Percentiles rank a stretch among this genome's conserved stretches.
phyloP scores from a whole-genome alignment of 2,888 invertebrate genomes.

The Amphiduros pacificus region DNA sequence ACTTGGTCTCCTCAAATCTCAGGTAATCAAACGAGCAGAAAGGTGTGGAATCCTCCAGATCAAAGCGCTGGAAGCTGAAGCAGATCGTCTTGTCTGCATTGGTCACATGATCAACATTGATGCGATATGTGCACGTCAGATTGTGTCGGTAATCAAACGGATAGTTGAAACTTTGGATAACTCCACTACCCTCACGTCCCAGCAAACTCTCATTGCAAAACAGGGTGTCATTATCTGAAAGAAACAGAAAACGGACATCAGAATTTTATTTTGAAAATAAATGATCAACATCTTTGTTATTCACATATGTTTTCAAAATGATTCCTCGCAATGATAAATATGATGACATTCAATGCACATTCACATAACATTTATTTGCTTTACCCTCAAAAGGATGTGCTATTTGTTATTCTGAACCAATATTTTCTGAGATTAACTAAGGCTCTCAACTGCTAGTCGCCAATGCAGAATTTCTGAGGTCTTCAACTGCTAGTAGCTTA shows the following conservation, averaged over 20 bases:
- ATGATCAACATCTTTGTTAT: too few relatives aligned
- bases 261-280: neutral
- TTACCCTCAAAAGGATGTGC: too few relatives aligned
- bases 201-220: neutral
- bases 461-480: too few relatives aligned
- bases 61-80: constrained; percentile 29
- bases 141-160: constrained; percentile 35
- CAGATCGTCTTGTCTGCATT: constrained; percentile 24
- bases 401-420: too few relatives aligned
- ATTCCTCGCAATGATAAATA: too few relatives aligned
- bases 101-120: constrained; percentile 14
- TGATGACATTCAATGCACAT: too few relatives aligned
- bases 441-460: too few relatives aligned
- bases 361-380: too few relatives aligned
- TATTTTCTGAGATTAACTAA: too few relatives aligned
- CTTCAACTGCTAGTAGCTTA: too few relatives aligned
- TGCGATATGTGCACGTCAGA: constrained; percentile 30
- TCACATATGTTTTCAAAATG: too few relatives aligned
- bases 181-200: constrained; percentile 14
- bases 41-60: constrained; percentile 28
- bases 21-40: constrained; percentile 36
- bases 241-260: neutral
- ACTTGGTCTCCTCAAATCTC: constrained; percentile 27
- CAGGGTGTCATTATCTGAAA: neutral
- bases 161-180: constrained; percentile 32